A percentile compares a stretch with the other conserved stretches of the same genome.
phyloP scores from a whole-genome alignment of 2,113 vertebrate genomes.

The Castor canadensis region DNA sequence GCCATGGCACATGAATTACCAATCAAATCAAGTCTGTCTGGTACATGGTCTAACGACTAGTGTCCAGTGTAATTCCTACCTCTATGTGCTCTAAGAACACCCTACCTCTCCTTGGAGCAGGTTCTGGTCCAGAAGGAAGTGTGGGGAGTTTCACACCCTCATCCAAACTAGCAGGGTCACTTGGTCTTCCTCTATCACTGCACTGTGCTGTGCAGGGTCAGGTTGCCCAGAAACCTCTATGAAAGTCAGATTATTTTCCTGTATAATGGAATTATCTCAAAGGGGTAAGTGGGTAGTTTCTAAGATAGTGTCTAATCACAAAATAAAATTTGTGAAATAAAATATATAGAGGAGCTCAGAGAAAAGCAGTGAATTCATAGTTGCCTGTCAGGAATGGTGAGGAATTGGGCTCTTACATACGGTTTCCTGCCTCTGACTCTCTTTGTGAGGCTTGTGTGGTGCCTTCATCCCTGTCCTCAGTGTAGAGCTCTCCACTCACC shows the following conservation, averaged over 20 bases:
- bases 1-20: background rate
- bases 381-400: background rate
- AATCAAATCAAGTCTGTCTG: accelerated
- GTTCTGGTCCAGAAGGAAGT: background rate
- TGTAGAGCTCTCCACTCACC: background rate
- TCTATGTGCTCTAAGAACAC: background rate
- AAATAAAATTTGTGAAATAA: background rate
- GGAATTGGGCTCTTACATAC: accelerated
- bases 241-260: background rate
- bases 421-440: background rate
- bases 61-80: accelerated
- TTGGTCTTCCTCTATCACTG: accelerated
- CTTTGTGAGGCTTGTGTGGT: background rate
- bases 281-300: background rate
- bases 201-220: accelerated
- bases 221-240: background rate
- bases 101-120: background rate
- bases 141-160: background rate
- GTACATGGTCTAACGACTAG: no score
- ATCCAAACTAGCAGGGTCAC: background rate
- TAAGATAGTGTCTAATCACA: background rate
- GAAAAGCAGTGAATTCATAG: background rate
- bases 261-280: background rate
- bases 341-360: background rate
- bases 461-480: background rate